Evolutionary conservation across 2,888 invertebrate genomes (phyloP).

Genomic region (Lycophotia porphyrea): DNA sequence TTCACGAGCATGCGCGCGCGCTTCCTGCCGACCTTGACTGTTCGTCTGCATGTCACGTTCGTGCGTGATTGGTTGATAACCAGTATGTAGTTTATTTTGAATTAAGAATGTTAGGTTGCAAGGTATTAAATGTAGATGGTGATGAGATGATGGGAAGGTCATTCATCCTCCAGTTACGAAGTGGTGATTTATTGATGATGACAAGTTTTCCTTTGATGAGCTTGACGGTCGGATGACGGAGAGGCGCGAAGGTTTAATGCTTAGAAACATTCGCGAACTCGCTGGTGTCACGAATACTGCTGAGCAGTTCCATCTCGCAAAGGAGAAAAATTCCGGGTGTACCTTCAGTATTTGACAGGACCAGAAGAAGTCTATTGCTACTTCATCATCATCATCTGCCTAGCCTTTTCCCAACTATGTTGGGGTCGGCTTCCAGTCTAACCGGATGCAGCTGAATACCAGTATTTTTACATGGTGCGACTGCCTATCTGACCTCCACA

Average conservation of each 20-base stretch:
- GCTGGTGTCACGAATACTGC: background rate
- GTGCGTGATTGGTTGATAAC: constrained; percentile 35
- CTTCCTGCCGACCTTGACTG: constrained; percentile 67
- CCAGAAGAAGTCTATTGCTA: background rate
- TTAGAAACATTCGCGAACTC: background rate
- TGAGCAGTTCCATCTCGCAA: background rate
- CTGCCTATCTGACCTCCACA: no score
- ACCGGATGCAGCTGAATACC: no score
- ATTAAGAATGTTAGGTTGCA: background rate
- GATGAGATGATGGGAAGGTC: background rate
- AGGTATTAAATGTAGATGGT: background rate
- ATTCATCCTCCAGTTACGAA: background rate
- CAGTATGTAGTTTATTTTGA: constrained; percentile 9
- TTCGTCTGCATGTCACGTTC: constrained; percentile 53
- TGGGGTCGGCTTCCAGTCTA: no score
- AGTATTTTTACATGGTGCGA: no score
- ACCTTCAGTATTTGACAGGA: background rate
- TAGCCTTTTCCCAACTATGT: no score
- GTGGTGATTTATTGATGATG: background rate
- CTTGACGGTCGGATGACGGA: no score
- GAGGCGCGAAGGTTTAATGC: no score
- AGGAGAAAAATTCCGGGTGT: background rate
- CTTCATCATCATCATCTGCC: no score
- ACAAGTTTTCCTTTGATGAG: background rate
- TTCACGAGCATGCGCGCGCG: constrained; percentile 59